These are phyloP conservation scores for Drosophila busckii DNA, from an alignment of 1,140 invertebrate genomes.

Conservation along the genomic window DNA sequence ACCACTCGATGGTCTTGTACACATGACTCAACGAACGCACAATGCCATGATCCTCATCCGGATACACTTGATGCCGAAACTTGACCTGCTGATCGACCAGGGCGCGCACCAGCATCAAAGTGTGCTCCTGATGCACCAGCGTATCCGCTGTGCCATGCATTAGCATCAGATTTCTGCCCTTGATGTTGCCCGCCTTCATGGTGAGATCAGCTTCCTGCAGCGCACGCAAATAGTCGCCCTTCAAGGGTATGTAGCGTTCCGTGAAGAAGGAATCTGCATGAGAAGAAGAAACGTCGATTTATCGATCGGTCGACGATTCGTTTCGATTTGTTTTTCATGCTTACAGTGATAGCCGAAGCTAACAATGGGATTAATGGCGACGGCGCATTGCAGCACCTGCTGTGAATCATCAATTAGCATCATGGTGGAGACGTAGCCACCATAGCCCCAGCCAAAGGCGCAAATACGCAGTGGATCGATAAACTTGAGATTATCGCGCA, in stretches of 20 bases:
- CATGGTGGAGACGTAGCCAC: slow-evolving; percentile 86
- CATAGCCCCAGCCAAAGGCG: slow-evolving; percentile 86
- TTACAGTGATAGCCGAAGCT: slow-evolving; percentile 90
- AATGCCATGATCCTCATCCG: slow-evolving; percentile 89
- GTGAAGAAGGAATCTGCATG: slow-evolving; percentile 89
- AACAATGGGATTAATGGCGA: slow-evolving; percentile 89
- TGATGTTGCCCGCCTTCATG: slow-evolving; percentile 84
- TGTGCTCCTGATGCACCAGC: slow-evolving; percentile 90
- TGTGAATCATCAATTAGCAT: slow-evolving; percentile 86
- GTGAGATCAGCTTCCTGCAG: slow-evolving; percentile 88
- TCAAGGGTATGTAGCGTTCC: slow-evolving; percentile 88
- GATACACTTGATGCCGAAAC: slow-evolving; percentile 90
- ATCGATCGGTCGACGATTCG: too few species aligned
- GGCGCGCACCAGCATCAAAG: slow-evolving; percentile 88
- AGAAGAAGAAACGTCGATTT: background rate
- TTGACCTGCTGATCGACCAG: slow-evolving; percentile 86
- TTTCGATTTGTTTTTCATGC: slow-evolving; percentile 50
- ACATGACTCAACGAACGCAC: slow-evolving; percentile 85
- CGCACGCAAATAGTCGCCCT: slow-evolving; percentile 83
- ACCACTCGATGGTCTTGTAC: slow-evolving; percentile 90
- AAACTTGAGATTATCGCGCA: slow-evolving; percentile 86
- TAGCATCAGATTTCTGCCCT: slow-evolving; percentile 82
- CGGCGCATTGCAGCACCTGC: slow-evolving; percentile 87
- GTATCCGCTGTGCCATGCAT: slow-evolving; percentile 90
- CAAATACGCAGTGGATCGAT: slow-evolving; percentile 86